A percentile compares a stretch with the other conserved stretches of the same genome.
These are phyloP conservation scores for Halocaridina rubra DNA, from an alignment of 2,888 invertebrate species.

Conservation along the genomic window DNA sequence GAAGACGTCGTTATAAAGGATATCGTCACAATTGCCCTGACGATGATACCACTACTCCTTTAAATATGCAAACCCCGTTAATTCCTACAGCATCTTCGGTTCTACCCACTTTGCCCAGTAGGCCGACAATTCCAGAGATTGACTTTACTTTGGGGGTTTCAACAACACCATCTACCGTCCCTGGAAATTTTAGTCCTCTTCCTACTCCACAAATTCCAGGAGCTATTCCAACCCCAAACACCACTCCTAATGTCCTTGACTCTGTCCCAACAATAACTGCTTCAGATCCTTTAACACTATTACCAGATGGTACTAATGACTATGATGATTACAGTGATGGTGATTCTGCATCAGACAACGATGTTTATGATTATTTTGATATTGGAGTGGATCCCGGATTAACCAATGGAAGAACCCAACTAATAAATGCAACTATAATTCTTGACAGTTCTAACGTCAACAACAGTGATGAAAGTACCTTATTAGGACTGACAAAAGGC, in stretches of 20 bases:
- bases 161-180: neutral
- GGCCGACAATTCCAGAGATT: conserved; percentile 15
- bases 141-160: neutral
- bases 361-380: neutral
- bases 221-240: neutral
- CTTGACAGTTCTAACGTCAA: neutral
- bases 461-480: neutral
- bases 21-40: neutral
- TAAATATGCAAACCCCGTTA: neutral
- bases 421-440: neutral
- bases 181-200: neutral
- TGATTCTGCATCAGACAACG: neutral
- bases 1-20: neutral
- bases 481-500: neutral
- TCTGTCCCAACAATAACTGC: neutral
- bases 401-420: neutral
- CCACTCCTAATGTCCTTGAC: neutral
- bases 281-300: neutral
- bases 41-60: neutral
- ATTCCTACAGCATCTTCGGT: no score
- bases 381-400: neutral
- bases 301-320: neutral
- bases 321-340: neutral
- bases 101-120: neutral
- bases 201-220: neutral